Evolutionary conservation across 2,113 vertebrate genomes (phyloP), one percentile per base, ranked within the genome.

Genomic region (Amia ocellicauda): DNA sequence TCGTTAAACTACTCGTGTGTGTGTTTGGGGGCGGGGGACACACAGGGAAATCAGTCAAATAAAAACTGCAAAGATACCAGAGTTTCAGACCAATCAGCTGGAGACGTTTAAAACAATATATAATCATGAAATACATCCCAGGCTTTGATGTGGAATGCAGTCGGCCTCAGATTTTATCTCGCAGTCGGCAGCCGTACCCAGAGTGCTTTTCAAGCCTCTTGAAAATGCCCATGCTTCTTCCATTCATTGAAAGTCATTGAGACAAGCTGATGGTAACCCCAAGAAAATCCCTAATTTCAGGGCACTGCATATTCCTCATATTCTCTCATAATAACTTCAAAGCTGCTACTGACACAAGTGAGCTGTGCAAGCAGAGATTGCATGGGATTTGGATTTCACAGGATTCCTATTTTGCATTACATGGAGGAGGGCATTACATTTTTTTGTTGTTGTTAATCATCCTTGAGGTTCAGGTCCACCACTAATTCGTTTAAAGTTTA

Each of bases 91-190:
- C 16, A 47, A n/a, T 47, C 16, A 47, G 45, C 45, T 47, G 7
- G 5, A 47, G n/a, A n/a, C 16, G 4, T 47, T 47, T 2, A 16
- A 47, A 47, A 42, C 14, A 63, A 45, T 47, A 42, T n/a, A n/a
- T n/a, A n/a, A 9, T 29, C 53, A 2, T 47, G 43, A 61, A 64
- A 63, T 11, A 22, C 7, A 17, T 47, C 45, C 42, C 0, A 27
- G 64, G 41, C 69, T 78, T 82, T 78, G 71, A 77, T 74, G 69
- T 74, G n/a, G n/a, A n/a, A n/a, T n/a, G 56, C 40, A 49, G 14
- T 70, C 70, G 69, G 71, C 57, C 54, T 58, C 63, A 69, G 27
- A 58, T 77, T 81, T 78, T 47, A 66, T 73, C 72, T 74, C 60
- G 60, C 58, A 55, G 60, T 64, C 69, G 65, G 62, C 66, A 72